These are phyloP conservation scores for Planiliza haematocheilus DNA, from an alignment of 2,113 vertebrate genomes.

Conservation along the genomic window DNA sequence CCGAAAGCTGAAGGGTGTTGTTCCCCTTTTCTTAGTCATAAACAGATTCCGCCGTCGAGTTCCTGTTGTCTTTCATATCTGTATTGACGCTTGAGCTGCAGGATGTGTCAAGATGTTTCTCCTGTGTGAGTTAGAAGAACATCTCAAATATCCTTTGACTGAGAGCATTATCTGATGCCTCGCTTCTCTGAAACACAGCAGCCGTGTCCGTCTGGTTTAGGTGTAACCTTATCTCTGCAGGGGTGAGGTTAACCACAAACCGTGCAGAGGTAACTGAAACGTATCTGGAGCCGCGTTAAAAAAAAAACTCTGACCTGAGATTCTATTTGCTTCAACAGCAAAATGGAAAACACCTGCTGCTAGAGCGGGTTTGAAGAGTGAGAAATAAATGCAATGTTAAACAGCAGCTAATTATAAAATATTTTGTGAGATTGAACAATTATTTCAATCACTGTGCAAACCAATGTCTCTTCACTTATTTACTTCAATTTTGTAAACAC, in stretches of 20 bases:
- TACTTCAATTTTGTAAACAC: no score
- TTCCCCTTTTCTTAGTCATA: slow-evolving; percentile 1
- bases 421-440: no score
- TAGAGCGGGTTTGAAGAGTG: no score
- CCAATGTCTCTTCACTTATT: no score
- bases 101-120: not conserved
- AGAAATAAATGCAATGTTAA: no score
- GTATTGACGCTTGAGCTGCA: slow-evolving; percentile 3
- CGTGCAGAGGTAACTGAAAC: no score
- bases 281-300: no score
- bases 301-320: no score
- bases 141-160: not conserved
- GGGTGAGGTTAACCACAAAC: slow-evolving; percentile 36
- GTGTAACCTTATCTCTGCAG: slow-evolving; percentile 13
- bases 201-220: not conserved
- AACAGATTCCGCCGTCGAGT: not conserved
- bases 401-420: no score
- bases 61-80: not conserved
- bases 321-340: no score
- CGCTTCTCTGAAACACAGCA: slow-evolving; percentile 42
- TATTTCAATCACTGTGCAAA: no score
- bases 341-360: no score
- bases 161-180: not conserved
- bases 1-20: slow-evolving; percentile 22
- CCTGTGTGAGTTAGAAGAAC: not conserved